These are phyloP conservation scores for Armadillidium nasatum DNA, from an alignment of 1,140 invertebrate species.

Conservation along the genomic window DNA sequence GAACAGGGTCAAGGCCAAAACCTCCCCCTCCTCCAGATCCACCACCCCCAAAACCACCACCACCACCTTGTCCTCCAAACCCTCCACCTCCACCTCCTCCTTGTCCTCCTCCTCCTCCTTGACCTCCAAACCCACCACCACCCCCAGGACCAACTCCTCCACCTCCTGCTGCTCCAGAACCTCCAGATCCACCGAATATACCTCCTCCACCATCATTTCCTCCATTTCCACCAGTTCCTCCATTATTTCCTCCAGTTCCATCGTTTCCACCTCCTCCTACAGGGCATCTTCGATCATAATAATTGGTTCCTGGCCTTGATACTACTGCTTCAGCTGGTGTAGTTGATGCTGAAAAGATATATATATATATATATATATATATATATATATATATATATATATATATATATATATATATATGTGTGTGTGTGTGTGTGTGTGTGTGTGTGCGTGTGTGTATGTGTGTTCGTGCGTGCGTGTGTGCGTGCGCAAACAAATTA, in stretches of 20 bases:
- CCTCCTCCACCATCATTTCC: too few species aligned
- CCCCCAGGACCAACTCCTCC: constrained; percentile 24
- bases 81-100: constrained; percentile 5
- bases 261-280: not conserved
- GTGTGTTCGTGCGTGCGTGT: too few species aligned
- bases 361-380: not conserved
- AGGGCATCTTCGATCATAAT: not conserved
- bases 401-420: not conserved
- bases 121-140: constrained; percentile 17
- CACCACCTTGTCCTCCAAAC: constrained; percentile 7
- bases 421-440: too few species aligned
- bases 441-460: too few species aligned
- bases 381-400: not conserved
- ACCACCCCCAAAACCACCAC: constrained; percentile 10
- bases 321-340: not conserved
- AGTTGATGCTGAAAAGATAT: too few species aligned
- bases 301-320: not conserved
- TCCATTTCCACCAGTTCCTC: not conserved
- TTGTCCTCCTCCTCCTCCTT: constrained; percentile 11
- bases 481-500: too few species aligned
- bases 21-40: constrained; percentile 9
- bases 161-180: constrained; percentile 6
- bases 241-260: not conserved
- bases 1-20: not conserved
- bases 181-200: too few species aligned